Conservation (phyloP, 2,797 vertebrate genomes). For the Rallus crepitans region DNA sequence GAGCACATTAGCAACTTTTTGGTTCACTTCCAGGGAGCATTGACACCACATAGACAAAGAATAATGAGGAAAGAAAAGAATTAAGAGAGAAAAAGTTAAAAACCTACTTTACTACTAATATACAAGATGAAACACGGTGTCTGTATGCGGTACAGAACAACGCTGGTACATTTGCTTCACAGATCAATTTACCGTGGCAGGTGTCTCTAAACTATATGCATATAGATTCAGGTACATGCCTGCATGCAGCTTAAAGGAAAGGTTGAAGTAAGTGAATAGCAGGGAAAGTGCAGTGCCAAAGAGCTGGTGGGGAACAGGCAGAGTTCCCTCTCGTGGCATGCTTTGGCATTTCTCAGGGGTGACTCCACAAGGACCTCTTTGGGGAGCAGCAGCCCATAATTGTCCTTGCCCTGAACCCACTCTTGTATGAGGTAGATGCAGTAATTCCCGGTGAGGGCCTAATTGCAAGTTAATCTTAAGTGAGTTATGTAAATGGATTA, state of each 20-base stretch:
- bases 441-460: background rate
- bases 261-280: background rate
- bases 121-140: rapidly evolving
- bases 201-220: background rate
- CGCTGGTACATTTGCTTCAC: background rate
- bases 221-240: background rate
- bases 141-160: rapidly evolving
- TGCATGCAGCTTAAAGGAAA: background rate
- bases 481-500: conserved; percentile 44
- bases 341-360: background rate
- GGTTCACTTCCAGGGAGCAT: background rate
- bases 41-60: background rate
- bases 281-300: background rate
- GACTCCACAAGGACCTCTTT: rapidly evolving
- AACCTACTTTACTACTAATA: rapidly evolving
- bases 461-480: conserved; percentile 32
- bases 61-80: background rate
- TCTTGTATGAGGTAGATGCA: background rate
- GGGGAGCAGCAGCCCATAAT: background rate
- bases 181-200: background rate
- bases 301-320: rapidly evolving
- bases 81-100: background rate
- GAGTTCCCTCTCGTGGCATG: conserved; percentile 18
- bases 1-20: background rate
- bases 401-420: background rate